Base-by-base conservation (phyloP, 2,797 vertebrate genomes). In the Chiroxiphia lanceolata region DNA sequence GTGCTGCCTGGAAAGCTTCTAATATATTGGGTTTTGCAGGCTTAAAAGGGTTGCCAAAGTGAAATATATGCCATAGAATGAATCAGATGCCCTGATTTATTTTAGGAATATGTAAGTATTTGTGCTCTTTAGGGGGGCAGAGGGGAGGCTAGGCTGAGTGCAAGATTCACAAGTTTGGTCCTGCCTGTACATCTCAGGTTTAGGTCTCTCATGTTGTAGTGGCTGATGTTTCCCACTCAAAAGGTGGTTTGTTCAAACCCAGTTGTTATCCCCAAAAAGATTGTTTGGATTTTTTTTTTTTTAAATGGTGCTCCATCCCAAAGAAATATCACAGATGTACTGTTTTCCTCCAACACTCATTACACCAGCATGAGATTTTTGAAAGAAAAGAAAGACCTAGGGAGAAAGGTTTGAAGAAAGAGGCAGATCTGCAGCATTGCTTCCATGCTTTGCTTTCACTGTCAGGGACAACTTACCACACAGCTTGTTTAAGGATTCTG, bases 401-500 rank as follows among this genome's bases (percentile, higher is more conserved):
- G 76, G 42, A 74, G 31, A 74, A 89, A 57, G 23, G 38, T 38
- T 56, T 76, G 36, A 82, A 81, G 76, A 75, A 81, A 78, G 38
- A 86, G 59, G 68, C 31, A 70, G 45, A 54, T 64, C 40, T 85
- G 45, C 77, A 61, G 50, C 40, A 59, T 42, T 71, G 64, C 23
- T 75, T 82, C 54, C 38, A 36, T 33, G 40, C 8, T 67, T 83
- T 90, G 53, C 59, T 81, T 93, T 87, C 63, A 27, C 60, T 91
- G 69, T 77, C 51, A 26, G 42, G 47, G 20, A 92, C 72, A 94
- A 89, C 64, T 86, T 26, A 80, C 60, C 72, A 72, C 90, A 91
- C 82, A 89, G 89, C 86, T 96, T 87, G 74, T 93, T 94, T 82
- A 93, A 84, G 82, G 72, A 89, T 95, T 93, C 94, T 94, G 92